These are phyloP conservation scores for Palythoa grandis DNA, from an alignment of 92 coral and sea anemone genomes.

Conservation along the genomic window DNA sequence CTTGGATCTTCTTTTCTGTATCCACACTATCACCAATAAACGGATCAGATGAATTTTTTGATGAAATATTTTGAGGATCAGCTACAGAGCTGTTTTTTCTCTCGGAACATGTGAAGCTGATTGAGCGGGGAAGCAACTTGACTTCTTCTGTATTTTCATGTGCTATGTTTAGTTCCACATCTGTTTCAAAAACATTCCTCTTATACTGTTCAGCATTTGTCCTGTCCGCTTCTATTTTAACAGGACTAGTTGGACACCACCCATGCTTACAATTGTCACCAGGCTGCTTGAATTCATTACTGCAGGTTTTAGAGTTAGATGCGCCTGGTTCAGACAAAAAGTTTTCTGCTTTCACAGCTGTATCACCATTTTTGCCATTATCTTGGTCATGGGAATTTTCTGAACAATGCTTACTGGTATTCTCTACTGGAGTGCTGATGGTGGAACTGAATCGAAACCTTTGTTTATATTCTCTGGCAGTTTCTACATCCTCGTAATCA, in stretches of 20 bases:
- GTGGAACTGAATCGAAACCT: slow-evolving; percentile 25
- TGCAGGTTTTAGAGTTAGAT: not conserved
- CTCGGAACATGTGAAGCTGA: no score
- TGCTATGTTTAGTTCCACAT: not conserved
- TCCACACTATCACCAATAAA: not conserved
- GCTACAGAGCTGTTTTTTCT: not conserved
- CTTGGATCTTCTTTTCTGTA: not conserved
- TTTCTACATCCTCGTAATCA: slow-evolving; percentile 42
- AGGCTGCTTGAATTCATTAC: not conserved
- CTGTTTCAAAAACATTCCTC: slow-evolving; percentile 1
- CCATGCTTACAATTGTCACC: not conserved
- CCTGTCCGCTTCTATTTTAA: not conserved
- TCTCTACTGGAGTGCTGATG: slow-evolving; percentile 12
- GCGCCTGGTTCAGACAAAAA: not conserved
- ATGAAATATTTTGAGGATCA: not conserved
- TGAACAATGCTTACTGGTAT: not conserved
- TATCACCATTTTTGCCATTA: not conserved
- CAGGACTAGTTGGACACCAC: not conserved
- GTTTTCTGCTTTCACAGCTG: not conserved
- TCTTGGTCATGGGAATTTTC: not conserved
- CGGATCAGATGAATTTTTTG: not conserved
- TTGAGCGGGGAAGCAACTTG: not conserved
- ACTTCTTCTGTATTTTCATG: not conserved
- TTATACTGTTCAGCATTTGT: not conserved
- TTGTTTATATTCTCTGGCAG: slow-evolving; percentile 40